Percentiles rank a stretch among this genome's conserved stretches.
Conservation (phyloP, 1,140 invertebrate species). For the Archegozetes longisetosus region DNA sequence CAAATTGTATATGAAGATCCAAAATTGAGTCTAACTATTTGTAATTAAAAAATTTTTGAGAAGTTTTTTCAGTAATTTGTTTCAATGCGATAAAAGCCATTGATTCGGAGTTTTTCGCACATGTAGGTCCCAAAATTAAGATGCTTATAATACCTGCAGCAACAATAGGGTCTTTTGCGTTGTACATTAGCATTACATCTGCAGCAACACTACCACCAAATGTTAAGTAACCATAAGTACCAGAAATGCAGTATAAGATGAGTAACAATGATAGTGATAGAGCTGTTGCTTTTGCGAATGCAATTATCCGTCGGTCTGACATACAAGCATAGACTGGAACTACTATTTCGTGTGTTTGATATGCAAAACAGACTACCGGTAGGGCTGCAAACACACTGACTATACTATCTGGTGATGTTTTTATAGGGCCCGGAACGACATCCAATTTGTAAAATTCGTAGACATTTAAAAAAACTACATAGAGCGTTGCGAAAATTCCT, state of each 20-base stretch:
- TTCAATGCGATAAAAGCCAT: no score
- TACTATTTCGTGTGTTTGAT: slow-evolving; percentile 52
- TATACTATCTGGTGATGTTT: not conserved
- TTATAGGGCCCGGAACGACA: not conserved
- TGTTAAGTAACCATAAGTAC: slow-evolving; percentile 45
- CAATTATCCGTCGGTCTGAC: slow-evolving; percentile 30
- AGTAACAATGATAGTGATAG: slow-evolving; percentile 43
- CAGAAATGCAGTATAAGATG: slow-evolving; percentile 41
- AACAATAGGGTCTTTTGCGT: slow-evolving; percentile 34
- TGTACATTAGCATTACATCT: slow-evolving; percentile 42
- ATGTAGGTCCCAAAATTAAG: no score
- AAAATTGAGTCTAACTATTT: no score
- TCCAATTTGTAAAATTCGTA: slow-evolving; percentile 36
- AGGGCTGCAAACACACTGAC: slow-evolving; percentile 24
- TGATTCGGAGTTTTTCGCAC: no score
- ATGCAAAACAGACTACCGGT: slow-evolving; percentile 52
- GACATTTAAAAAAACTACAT: slow-evolving; percentile 41
- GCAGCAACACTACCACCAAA: slow-evolving; percentile 44
- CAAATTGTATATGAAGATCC: no score
- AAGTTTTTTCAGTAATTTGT: no score
- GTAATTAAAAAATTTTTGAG: no score
- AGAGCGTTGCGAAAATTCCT: slow-evolving; percentile 45
- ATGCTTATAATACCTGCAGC: slow-evolving; percentile 24
- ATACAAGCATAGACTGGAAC: slow-evolving; percentile 50
- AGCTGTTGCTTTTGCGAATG: slow-evolving; percentile 38